Base-by-base conservation (phyloP, 2,797 vertebrate species). In the Sebastes iracundus region DNA sequence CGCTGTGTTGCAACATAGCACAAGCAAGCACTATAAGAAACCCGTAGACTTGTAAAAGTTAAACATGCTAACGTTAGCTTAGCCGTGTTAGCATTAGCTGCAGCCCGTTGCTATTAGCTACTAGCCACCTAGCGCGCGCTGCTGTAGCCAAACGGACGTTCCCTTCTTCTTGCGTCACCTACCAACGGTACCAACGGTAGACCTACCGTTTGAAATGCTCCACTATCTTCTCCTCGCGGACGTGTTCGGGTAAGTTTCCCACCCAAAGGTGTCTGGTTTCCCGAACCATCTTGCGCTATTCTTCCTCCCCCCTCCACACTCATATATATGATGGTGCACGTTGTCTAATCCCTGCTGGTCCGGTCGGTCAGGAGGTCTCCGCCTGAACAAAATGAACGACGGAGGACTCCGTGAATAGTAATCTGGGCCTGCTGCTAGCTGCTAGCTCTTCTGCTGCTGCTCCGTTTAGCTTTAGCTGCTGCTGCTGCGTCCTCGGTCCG, bases 231-330 rank as follows among this genome's bases (percentile, higher is more conserved):
- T 99, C 98, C 87, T 99, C 98, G 91, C 98, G 97, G 86, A 99
- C 98, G 87, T 99, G 99, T 97, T 99, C 98, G 96, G 98, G 98
- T 95, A 99, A 97, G 96, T 99, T 99, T 94, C 98, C 98, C 97
- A 99, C 98, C 98, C 98, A 99, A 84, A 99, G 97, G 96, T 99
- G 98, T 96, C 98, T 98, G 96, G 98, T 99, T 97, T 99, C 98
- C 96, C 98, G 98, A 95, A 99, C 98, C 98, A 99, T 99, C 94
- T 94, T 99, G 96, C 91, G 92, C 78, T 86, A 87, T 83, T 81
- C 87, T 90, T 85, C 30, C 68, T 85, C 30, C 69, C 94, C 92
- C 92, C 88, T 90, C 94, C 92, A 94, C 90, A 91, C 95, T 94
- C 95, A 96, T 95, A 95, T 88, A 96, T 95, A 95, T 88, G 95